Evolutionary conservation across 2,113 vertebrate species (phyloP).

Genomic region (Tyrannus savana): DNA sequence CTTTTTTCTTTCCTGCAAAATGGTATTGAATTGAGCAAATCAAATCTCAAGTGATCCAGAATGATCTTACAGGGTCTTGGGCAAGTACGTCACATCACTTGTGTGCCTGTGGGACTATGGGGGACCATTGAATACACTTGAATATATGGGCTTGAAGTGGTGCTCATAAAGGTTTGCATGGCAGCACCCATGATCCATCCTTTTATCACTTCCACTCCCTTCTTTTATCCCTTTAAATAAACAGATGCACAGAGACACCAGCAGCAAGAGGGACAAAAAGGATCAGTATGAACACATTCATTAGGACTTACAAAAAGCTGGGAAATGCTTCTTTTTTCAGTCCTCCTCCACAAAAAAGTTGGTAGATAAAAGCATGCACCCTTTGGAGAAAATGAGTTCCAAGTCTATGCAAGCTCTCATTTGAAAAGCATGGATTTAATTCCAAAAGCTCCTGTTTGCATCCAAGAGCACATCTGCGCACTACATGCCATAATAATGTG

Average conservation of each 20-base stretch:
- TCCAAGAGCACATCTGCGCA: background rate
- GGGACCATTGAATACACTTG: background rate
- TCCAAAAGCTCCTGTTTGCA: background rate
- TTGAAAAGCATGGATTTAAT: background rate
- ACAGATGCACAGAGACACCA: background rate
- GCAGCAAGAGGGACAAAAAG: background rate
- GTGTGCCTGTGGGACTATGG: rapidly evolving
- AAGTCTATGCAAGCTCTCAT: background rate
- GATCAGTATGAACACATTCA: background rate
- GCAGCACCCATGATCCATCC: background rate
- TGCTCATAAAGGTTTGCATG: background rate
- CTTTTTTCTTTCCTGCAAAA: background rate
- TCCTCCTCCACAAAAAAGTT: background rate
- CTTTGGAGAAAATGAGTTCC: background rate
- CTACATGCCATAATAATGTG: rapidly evolving
- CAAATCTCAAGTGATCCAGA: background rate
- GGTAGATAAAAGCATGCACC: background rate
- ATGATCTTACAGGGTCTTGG: background rate
- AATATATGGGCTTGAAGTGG: background rate
- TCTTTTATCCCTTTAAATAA: background rate
- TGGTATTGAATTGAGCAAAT: background rate
- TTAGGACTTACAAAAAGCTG: background rate
- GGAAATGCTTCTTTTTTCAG: background rate
- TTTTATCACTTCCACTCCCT: background rate
- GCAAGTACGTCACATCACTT: background rate